A percentile compares a stretch with the other conserved stretches of the same genome.
Evolutionary conservation across 2,797 vertebrate genomes (phyloP).

Genomic region (Perodicticus potto): DNA sequence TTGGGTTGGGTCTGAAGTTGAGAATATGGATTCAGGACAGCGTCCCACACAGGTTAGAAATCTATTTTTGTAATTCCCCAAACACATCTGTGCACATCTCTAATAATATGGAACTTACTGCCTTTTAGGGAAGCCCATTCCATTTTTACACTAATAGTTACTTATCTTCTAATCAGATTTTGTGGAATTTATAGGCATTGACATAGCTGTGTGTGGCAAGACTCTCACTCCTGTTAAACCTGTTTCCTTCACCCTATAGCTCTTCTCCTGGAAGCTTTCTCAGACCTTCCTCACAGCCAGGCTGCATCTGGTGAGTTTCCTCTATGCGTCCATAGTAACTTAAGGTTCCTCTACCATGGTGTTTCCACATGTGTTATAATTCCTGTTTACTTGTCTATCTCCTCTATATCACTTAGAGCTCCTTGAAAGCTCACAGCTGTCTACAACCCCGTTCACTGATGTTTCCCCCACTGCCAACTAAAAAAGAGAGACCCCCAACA

Average conservation of each 20-base stretch:
- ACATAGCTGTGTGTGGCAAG: accelerated
- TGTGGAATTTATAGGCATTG: neutral
- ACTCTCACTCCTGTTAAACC: neutral
- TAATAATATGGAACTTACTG: neutral
- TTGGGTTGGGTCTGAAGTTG: neutral
- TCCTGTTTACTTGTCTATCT: slow-evolving; percentile 27
- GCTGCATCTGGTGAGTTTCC: neutral
- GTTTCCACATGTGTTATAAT: neutral
- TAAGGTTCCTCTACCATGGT: neutral
- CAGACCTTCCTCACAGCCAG: neutral
- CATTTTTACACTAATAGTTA: neutral
- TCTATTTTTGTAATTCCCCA: neutral
- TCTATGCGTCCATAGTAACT: no score
- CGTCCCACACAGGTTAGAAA: neutral
- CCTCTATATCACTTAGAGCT: neutral
- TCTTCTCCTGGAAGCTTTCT: neutral
- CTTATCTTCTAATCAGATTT: neutral
- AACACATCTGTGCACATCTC: neutral
- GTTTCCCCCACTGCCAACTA: accelerated
- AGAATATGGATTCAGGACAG: neutral
- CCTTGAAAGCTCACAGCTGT: slow-evolving; percentile 3
- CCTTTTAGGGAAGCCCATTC: neutral
- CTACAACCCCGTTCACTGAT: neutral
- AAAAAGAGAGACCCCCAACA: neutral
- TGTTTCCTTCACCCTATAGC: neutral